Evolutionary conservation across 2,888 invertebrate genomes (phyloP), one percentile per base, ranked within the genome.

Genomic region (Halocaridina rubra): DNA sequence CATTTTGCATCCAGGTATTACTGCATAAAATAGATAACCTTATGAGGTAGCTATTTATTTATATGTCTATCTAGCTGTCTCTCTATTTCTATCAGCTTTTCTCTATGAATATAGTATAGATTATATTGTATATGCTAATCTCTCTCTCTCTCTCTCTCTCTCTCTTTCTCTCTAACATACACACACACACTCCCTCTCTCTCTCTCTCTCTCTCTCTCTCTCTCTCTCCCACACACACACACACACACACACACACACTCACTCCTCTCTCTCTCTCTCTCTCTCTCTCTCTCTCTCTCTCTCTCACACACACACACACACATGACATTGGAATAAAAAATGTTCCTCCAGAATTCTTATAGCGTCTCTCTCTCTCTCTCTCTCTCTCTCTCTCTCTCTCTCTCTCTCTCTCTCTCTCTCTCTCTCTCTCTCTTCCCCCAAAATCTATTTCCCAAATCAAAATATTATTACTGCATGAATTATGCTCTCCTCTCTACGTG

Each of bases 291-390:
- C 1, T 1, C 29, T 24, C 30, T 71, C 30, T 5, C 30, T 71
- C 3, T 71, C 30, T 71, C 71, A 16, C 71, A 3, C 30, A n/a
- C 2, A n/a, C 32, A n/a, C 3, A 1, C 32, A n/a, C 71, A 13
- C 22, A 19, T 19, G 16, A 61, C 61, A 7, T 61, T 8, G 7
- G 13, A n/a, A 19, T 16, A 22, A 22, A 22, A 7, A 10, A 5
- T 69, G 8, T 8, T 7, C 8, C 19, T 27, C 19, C n/a, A n/a
- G n/a, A n/a, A n/a, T n/a, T 69, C 69, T 27, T 30, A 5, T 27
- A 5, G 10, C 29, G 29, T 72, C 39, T 72, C 72, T 33, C 39
- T 72, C 72, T 33, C 39, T 72, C 72, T 72, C 39, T 72, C 39
- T 72, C 71, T 72, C 39, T 72, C 22, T 33, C 39, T 72, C 46